These are phyloP conservation scores for Hiodon alosoides DNA, from an alignment of 2,113 vertebrate species.

Conservation along the genomic window DNA sequence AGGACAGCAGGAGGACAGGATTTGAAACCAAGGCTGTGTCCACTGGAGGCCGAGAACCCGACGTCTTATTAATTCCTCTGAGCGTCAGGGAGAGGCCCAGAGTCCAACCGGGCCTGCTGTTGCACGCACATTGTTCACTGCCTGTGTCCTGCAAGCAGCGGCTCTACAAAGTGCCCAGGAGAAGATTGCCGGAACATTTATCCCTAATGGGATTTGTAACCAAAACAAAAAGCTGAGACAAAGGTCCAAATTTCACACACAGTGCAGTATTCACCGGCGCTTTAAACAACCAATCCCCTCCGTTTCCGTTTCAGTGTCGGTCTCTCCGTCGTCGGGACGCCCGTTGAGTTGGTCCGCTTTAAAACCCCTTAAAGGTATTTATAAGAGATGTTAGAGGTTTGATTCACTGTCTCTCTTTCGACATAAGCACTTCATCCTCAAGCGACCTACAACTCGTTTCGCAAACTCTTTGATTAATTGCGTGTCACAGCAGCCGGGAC, in stretches of 20 bases:
- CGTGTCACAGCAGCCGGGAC: constrained; percentile 65
- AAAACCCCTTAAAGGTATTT: background rate
- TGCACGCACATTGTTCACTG: constrained; percentile 1
- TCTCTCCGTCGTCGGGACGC: background rate
- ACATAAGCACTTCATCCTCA: constrained; percentile 61
- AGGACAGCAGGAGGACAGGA: constrained; percentile 1
- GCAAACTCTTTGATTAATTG: constrained; percentile 64
- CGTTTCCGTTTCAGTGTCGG: background rate
- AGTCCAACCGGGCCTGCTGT: constrained; percentile 6
- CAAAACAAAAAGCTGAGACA: background rate
- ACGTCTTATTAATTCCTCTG: background rate
- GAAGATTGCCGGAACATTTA: background rate
- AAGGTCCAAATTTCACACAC: background rate
- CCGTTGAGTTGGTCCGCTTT: background rate
- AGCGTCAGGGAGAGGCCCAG: background rate
- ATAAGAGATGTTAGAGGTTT: background rate
- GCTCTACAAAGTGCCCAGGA: background rate
- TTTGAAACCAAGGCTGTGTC: background rate
- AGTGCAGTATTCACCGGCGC: background rate
- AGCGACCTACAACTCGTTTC: constrained; percentile 69
- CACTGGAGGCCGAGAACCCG: background rate
- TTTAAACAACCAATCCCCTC: background rate
- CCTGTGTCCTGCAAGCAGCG: background rate
- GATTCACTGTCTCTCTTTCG: background rate
- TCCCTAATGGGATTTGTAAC: background rate